phyloP scores from a whole-genome alignment of 2,113 vertebrate genomes.

The Mesitornis unicolor region DNA sequence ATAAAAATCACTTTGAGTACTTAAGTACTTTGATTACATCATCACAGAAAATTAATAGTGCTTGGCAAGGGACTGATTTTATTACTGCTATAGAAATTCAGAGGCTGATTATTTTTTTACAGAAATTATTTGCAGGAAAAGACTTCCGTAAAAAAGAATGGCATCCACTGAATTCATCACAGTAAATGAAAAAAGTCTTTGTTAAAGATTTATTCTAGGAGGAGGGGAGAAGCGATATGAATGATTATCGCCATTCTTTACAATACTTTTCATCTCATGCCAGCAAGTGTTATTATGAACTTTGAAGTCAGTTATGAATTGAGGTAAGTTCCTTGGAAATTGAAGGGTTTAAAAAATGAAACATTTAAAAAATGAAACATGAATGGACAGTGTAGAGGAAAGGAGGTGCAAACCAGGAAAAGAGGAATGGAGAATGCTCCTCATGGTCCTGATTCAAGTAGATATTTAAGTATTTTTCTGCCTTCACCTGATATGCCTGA shows the following conservation, averaged over 20 bases:
- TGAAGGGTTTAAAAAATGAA: background rate
- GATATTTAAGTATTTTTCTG: background rate
- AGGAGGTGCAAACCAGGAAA: background rate
- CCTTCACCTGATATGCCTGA: background rate
- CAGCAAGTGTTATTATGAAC: background rate
- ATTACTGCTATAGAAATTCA: background rate
- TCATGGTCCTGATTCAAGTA: background rate
- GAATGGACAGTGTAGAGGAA: background rate
- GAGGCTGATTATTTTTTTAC: background rate
- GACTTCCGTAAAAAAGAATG: background rate
- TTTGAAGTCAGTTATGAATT: background rate
- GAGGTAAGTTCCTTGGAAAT: background rate
- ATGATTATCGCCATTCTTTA: background rate
- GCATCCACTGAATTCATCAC: background rate
- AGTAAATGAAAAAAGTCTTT: background rate
- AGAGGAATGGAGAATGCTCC: background rate
- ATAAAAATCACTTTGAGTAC: background rate
- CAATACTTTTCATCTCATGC: background rate
- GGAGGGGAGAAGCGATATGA: background rate
- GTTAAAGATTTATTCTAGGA: background rate
- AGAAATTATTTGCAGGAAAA: slow-evolving; percentile 1
- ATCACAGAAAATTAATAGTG: background rate
- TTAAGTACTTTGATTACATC: slow-evolving; percentile 3
- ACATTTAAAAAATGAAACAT: background rate
- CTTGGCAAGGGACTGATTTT: background rate